Base-by-base conservation (phyloP, 2,113 vertebrate genomes). In the Sinosuthora webbiana region DNA sequence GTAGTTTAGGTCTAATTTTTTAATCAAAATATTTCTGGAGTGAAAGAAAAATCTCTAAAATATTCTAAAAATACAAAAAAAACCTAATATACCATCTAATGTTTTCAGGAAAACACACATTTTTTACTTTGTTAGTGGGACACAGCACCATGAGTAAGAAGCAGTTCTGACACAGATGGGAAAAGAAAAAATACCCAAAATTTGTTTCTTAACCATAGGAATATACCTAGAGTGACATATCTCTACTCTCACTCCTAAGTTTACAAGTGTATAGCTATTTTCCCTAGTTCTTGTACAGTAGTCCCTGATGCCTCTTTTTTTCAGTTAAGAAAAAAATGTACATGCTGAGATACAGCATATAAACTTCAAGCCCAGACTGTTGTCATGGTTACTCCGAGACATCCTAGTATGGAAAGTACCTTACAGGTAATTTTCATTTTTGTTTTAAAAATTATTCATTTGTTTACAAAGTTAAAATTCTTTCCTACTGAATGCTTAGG, bases 311-410 rank as follows among this genome's bases (percentile, higher is more conserved):
- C 6, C 33, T 42, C 49, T 87, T 67, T 84, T 62, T 63, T 71
- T 64, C 83, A 68, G 44, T 56, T 80, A 67, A 82, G 65, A 88
- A 94, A 87, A 94, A 62, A 78, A 44, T 9, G 22, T 12, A 31
- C 37, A 24, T 74, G 42, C 65, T 92, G 81, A 94, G 60, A 83
- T 69, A 73, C 30, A 80, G 57, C 13, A 52, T 59, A 79, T 1
- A 42, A 60, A 56, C 49, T 77, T 44, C 59, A 64, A 94, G 88
- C 53, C 35, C 62, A 50, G 64, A 42, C 56, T 93, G 97, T 96
- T 95, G 95, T 79, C 90, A 94, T 96, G 91, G 97, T 96, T 96
- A 97, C 97, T 78, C 77, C 27, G 55, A 85, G 80, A 85, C 25
- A 65, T 47, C 27, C 49, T 89, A 67, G 65, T 56, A 49, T 10